Base-by-base conservation (phyloP, 2,797 vertebrate species). In the Hippopotamyrus pictus region DNA sequence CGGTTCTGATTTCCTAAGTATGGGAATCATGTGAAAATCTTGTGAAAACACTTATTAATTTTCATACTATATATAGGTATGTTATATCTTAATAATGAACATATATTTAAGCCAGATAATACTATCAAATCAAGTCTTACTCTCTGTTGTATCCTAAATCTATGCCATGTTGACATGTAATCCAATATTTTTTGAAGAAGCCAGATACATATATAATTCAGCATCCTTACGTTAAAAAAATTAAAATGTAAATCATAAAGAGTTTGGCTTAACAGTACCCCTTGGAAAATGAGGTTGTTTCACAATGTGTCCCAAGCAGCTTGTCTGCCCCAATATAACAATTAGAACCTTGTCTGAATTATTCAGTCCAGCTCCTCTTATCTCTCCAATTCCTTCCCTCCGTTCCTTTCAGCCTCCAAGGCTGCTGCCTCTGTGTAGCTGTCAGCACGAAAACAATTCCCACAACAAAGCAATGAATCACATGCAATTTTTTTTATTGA, bases 341-440 rank as follows among this genome's bases (percentile, higher is more conserved):
- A 69, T 87, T 59, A 73, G 41, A 89, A 65, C 22, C 54, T 48
- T 62, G 65, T 46, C 73, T 90, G 90, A 88, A 89, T 90, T 51
- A 89, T 88, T 89, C 88, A 89, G 62, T n/a, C 54, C 17, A 2
- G n/a, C 53, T 89, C 90, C 88, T 79, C 73, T 76, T 86, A 62
- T 90, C 65, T 87, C 65, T 79, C 83, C 57, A 7, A 7, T 54
- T 89, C 83, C 65, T 50, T 33, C 19, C 46, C 44, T 84, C 51
- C 5, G 0, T 88, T 83, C 83, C 22, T 57, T 65, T 88, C 87
- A 73, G 62, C 46, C 25, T 50, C 59, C 59, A n/a, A 17, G 33
- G 53, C 29, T 62, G 53, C 29, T 37, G 84, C 29, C 84, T 46
- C 88, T 87, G 29, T 65, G 50, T 88, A 83, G 76, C 90, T 87